Percentiles rank a stretch among this genome's conserved stretches.
Conservation (phyloP, 2,888 invertebrate species). For the Pyralis farinalis region DNA sequence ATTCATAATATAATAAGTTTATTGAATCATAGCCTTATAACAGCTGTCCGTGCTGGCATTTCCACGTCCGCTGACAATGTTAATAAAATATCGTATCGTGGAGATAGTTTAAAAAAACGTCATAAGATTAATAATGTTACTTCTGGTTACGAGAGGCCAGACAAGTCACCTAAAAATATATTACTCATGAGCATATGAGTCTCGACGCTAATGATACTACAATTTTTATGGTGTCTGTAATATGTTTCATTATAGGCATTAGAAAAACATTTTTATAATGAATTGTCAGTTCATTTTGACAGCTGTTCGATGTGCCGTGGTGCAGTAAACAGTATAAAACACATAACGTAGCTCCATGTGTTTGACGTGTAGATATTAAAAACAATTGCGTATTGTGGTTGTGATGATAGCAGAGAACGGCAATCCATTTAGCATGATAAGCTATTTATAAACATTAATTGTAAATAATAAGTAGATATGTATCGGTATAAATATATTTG, state of each 20-base stretch:
- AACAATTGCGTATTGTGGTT: constrained; percentile 74
- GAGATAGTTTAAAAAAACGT: too few relatives aligned
- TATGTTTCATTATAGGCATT: too few relatives aligned
- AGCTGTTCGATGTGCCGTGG: constrained; percentile 11
- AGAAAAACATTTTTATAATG: background rate
- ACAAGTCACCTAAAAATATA: too few relatives aligned
- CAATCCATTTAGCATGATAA: constrained; percentile 63
- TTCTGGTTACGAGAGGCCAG: too few relatives aligned
- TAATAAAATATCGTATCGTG: too few relatives aligned
- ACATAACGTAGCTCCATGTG: constrained; percentile 24
- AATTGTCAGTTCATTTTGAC: background rate
- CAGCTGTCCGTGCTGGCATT: background rate
- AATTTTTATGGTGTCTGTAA: too few relatives aligned
- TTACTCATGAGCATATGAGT: too few relatives aligned
- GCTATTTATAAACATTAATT: constrained; percentile 35
- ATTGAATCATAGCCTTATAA: constrained; percentile 7
- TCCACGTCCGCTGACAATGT: background rate
- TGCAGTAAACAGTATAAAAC: constrained; percentile 8
- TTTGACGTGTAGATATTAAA: constrained; percentile 27
- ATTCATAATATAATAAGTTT: constrained; percentile 23
- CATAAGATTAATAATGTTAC: too few relatives aligned
- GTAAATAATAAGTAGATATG: constrained; percentile 64
- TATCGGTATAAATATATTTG: constrained; percentile 67
- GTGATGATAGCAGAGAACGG: constrained; percentile 76
- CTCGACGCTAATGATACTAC: too few relatives aligned